Evolutionary conservation across 2,797 vertebrate genomes (phyloP), one percentile per base, ranked within the genome.

Genomic region (Parauchenoglanis ngamensis): DNA sequence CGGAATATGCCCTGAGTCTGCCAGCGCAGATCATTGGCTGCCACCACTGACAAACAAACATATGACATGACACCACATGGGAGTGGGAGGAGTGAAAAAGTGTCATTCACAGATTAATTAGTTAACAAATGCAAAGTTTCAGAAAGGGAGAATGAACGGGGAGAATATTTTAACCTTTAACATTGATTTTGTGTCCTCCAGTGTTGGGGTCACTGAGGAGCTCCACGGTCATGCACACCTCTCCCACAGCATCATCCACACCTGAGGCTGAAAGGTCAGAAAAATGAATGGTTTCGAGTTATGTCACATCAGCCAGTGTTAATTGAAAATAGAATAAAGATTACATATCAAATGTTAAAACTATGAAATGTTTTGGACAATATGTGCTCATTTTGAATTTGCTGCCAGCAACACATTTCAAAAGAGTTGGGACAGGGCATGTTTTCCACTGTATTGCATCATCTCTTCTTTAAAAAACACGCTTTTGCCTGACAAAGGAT

Each of bases 1-100:
- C 98, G 96, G 95, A 99, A 99, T 84, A 97, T 96, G 87, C 98
- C 98, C 0, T 98, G 98, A 0, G 98, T 98, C 91, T 97, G 98
- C 98, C 98, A 99, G 86, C 97, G 98, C 76, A 99, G 96, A 91
- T 99, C 98, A 3, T 98, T 99, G 0, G 97, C 98, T 8, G 97
- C 96, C 89, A 97, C 97, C 93, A 99, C 98, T 97, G 90, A 61
- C 70, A 87, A 87, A 70, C 63, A 87, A 35, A 86, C 44, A 40
- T 40, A 40, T 40, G 35, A 35, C 7, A 61, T 7, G 1, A 49
- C 23, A 68, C 31, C 13, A 63, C 7, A 1, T 23, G 75, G 40
- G 63, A 25, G 17, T 40, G 21, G 78, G 91, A 56, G 1, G n/a
- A 63, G 23, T 63, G 77, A 67, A 10, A 67, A 70, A 4, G 25